phyloP scores from a whole-genome alignment of 2,113 vertebrate genomes.

The Corythornis vintsioides region DNA sequence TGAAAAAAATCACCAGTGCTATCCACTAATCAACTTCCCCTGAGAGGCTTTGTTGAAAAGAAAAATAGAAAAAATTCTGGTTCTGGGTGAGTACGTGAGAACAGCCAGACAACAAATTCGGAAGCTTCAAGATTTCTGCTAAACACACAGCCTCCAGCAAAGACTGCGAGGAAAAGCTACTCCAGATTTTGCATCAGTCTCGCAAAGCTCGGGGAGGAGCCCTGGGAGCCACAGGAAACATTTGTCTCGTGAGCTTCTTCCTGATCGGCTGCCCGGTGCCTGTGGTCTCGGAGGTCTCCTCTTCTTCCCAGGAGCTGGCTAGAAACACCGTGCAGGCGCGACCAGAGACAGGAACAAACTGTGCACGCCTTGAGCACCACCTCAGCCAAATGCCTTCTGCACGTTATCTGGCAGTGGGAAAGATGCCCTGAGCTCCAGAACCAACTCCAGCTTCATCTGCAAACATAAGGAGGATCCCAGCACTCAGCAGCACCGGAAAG shows the following conservation, averaged over 20 bases:
- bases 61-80: neutral
- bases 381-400: neutral
- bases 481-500: neutral
- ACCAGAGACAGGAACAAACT: neutral
- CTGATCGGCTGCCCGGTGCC: neutral
- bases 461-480: neutral
- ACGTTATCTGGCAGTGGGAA: fast-evolving
- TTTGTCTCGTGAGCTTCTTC: neutral
- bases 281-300: neutral
- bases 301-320: neutral
- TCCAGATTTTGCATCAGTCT: neutral
- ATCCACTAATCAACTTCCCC: neutral
- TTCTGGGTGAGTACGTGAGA: neutral
- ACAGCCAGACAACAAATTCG: neutral
- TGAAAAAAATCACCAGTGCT: neutral
- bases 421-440: neutral
- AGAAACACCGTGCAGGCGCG: fast-evolving
- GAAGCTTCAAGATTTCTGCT: neutral
- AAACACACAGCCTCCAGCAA: neutral
- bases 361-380: fast-evolving
- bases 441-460: neutral
- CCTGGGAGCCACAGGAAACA: fast-evolving
- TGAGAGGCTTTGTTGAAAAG: neutral
- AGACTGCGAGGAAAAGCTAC: neutral
- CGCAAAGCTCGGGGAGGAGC: fast-evolving